Percentiles rank a stretch among this genome's conserved stretches.
These are phyloP conservation scores for Kradibia gibbosae DNA, from an alignment of 1,140 invertebrate species.

Conservation along the genomic window DNA sequence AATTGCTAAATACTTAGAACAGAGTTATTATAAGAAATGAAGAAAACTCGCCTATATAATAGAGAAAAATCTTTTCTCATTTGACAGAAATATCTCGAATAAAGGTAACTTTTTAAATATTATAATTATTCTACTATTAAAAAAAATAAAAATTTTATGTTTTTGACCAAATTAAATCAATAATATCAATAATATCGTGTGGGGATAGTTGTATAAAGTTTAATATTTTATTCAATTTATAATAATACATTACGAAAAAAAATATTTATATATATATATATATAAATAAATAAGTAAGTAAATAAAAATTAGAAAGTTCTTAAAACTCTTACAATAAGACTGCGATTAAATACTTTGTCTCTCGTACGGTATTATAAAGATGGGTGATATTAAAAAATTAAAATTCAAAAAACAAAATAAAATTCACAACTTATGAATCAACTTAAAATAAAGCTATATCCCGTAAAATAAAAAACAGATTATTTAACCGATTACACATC, in stretches of 20 bases:
- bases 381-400: neutral
- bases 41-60: neutral
- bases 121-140: neutral
- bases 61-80: neutral
- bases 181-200: neutral
- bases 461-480: too few species aligned
- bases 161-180: neutral
- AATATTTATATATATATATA: too few species aligned
- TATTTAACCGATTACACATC: neutral
- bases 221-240: neutral
- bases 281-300: neutral
- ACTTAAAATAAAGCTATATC: neutral
- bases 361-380: neutral
- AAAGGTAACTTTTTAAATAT: neutral
- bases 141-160: neutral
- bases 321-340: neutral
- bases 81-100: neutral
- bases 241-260: neutral
- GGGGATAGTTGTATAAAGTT: too few species aligned
- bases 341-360: neutral
- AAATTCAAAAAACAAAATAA: constrained; percentile 1
- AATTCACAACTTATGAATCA: neutral
- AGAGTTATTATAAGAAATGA: neutral
- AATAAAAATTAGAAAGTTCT: neutral
- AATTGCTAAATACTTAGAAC: neutral